These are phyloP conservation scores for Schrankia costaestrigalis DNA, from an alignment of 2,888 invertebrate genomes.

Conservation along the genomic window DNA sequence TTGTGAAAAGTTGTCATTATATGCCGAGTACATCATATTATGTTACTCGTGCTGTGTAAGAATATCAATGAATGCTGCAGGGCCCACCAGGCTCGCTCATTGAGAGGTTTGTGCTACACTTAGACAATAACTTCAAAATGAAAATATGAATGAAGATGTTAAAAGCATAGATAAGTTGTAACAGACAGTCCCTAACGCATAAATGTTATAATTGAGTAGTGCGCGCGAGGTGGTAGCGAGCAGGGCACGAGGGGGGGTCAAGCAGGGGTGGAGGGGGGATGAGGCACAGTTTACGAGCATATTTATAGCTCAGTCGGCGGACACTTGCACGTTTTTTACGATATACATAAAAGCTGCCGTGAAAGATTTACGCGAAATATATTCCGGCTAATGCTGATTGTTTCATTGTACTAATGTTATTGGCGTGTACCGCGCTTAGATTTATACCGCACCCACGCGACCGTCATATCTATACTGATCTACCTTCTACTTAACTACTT, in stretches of 20 bases:
- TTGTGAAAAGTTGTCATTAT: too few relatives aligned
- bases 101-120: too few relatives aligned
- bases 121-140: too few relatives aligned
- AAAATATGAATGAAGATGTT: conserved; percentile 1
- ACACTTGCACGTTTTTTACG: conserved; percentile 76
- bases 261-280: conserved; percentile 7
- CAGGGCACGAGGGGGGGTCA: conserved; percentile 5
- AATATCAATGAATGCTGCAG: too few relatives aligned
- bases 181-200: neutral
- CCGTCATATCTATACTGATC: conserved; percentile 30
- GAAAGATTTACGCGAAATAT: conserved; percentile 78
- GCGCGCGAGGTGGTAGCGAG: neutral
- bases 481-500: neutral
- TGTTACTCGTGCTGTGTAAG: too few relatives aligned
- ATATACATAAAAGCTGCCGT: conserved; percentile 78
- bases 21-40: too few relatives aligned
- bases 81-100: too few relatives aligned
- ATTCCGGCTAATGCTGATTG: conserved; percentile 77
- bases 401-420: conserved; percentile 59
- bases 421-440: conserved; percentile 24
- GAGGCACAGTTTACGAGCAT: conserved; percentile 58
- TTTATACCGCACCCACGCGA: conserved; percentile 24
- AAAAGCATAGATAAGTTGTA: neutral
- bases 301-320: conserved; percentile 70
- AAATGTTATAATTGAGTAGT: conserved; percentile 10